Conservation (phyloP, 2,888 invertebrate species). For the Slavum lentiscoides region DNA sequence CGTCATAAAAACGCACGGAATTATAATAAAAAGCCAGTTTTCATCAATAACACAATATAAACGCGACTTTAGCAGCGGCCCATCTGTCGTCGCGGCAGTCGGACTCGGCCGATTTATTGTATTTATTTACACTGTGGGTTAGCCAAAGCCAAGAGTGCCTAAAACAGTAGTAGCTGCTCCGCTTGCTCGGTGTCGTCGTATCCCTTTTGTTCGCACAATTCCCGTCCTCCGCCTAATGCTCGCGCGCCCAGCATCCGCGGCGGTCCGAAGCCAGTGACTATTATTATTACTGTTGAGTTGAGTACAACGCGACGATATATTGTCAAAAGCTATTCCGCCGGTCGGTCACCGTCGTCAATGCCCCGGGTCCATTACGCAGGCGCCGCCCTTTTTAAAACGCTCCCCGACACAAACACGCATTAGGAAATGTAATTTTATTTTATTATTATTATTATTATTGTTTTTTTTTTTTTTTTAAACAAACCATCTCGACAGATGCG, state of each 20-base stretch:
- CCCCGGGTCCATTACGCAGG: conserved; percentile 23
- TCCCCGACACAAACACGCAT: neutral
- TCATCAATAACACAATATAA: conserved; percentile 17
- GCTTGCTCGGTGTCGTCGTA: too few relatives aligned
- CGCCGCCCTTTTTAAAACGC: conserved; percentile 11
- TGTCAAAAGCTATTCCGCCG: conserved; percentile 19
- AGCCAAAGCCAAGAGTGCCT: too few relatives aligned
- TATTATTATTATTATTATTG: neutral
- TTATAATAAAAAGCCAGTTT: conserved; percentile 37
- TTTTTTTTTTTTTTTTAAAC: neutral
- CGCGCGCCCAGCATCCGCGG: too few relatives aligned
- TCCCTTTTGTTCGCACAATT: conserved; percentile 45
- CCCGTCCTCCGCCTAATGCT: conserved; percentile 23
- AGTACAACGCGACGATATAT: conserved; percentile 19
- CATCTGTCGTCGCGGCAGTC: conserved; percentile 35
- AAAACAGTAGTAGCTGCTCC: too few relatives aligned
- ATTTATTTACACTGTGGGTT: neutral
- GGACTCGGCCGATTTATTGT: too few relatives aligned
- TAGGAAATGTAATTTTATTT: conserved; percentile 3
- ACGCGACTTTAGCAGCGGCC: conserved; percentile 43
- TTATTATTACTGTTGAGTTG: too few relatives aligned
- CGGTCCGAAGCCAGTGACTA: neutral
- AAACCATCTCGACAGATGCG: conserved; percentile 5
- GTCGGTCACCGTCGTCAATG: neutral
- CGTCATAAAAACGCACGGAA: conserved; percentile 29